Percentiles rank a stretch among this genome's conserved stretches.
Conservation (phyloP, 2,113 vertebrate species). For the Enhydra lutris region DNA sequence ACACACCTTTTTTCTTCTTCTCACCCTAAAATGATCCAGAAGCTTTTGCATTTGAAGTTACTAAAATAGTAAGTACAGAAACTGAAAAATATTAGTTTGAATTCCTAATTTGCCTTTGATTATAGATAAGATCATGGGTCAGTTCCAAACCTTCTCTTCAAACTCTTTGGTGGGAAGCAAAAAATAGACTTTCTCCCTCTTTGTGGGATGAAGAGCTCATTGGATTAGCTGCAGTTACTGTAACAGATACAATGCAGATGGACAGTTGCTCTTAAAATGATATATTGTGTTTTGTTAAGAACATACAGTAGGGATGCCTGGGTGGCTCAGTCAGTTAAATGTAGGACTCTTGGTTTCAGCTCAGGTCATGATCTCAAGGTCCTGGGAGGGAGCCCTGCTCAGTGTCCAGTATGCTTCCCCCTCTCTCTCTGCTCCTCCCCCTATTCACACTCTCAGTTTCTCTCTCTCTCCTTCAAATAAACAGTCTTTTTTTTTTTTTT, state of each 20-base stretch:
- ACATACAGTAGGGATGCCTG: neutral
- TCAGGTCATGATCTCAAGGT: neutral
- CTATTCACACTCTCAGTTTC: neutral
- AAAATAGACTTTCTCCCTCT: neutral
- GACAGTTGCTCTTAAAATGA: neutral
- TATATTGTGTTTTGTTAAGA: neutral
- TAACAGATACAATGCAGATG: neutral
- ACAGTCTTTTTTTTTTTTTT: neutral
- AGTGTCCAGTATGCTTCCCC: neutral
- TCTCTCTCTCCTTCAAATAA: neutral
- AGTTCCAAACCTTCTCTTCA: slow-evolving; percentile 1
- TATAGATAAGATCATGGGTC: neutral
- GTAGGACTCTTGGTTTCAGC: neutral
- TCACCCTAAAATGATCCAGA: neutral
- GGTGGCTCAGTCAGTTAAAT: neutral
- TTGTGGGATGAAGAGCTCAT: neutral
- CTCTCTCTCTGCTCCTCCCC: neutral
- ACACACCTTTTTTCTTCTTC: neutral
- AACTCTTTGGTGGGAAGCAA: neutral
- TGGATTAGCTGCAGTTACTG: neutral
- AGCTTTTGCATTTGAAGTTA: slow-evolving; percentile 9
- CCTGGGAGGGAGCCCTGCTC: neutral
- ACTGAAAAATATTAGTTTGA: neutral
- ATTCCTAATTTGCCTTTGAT: neutral
- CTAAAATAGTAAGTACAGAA: neutral